Evolutionary conservation across 2,888 invertebrate species (phyloP).

Genomic region (Nematopogon swammerdamellus): DNA sequence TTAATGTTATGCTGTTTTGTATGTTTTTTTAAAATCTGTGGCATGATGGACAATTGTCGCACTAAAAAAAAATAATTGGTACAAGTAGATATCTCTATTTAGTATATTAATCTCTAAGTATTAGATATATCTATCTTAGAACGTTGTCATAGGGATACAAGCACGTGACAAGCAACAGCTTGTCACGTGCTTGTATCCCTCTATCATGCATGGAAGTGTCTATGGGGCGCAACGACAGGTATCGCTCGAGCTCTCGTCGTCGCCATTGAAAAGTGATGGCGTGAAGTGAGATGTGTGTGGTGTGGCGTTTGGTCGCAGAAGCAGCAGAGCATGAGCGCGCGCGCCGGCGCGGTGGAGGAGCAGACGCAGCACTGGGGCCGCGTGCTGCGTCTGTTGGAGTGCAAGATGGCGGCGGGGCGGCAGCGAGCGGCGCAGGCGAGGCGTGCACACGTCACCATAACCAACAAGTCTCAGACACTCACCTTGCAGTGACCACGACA

Average conservation of each 20-base stretch:
- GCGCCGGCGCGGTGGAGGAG: constrained; percentile 45
- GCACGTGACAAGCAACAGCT: no score
- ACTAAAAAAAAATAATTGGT: no score
- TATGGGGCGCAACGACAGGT: no score
- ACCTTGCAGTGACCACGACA: constrained; percentile 41
- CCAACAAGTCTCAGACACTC: constrained; percentile 60
- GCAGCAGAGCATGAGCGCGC: constrained; percentile 40
- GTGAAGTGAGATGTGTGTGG: neutral
- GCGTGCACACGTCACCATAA: constrained; percentile 50
- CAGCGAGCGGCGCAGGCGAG: constrained; percentile 50
- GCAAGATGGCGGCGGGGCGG: constrained; percentile 51
- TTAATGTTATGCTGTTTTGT: no score
- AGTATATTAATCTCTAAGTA: no score
- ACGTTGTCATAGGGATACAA: no score
- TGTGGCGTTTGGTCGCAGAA: constrained; percentile 22
- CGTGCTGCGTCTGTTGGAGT: constrained; percentile 45
- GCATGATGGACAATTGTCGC: neutral
- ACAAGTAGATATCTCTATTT: no score
- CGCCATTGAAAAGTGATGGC: no score
- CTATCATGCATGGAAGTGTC: no score
- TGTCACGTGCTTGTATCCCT: no score
- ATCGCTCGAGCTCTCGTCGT: no score
- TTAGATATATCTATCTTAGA: no score
- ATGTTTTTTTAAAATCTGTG: neutral
- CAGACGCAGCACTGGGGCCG: constrained; percentile 42